Percentiles rank a stretch among this genome's conserved stretches.
phyloP scores from a whole-genome alignment of 2,797 vertebrate genomes.

The Triplophysa yarkandensis region DNA sequence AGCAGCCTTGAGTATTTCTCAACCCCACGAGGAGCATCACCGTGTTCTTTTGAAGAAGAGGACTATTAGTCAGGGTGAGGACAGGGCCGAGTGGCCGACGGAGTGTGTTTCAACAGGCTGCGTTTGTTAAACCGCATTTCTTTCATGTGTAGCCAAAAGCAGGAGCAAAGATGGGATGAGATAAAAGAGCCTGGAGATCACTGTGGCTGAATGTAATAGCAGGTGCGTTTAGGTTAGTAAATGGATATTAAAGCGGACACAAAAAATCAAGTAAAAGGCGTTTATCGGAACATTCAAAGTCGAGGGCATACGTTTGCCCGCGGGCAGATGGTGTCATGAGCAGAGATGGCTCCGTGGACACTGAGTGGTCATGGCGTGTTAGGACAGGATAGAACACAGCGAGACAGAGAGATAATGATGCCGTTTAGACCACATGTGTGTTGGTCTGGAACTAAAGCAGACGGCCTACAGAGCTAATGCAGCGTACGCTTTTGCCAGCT shows the following conservation, averaged over 20 bases:
- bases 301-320: neutral
- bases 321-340: neutral
- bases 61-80: neutral
- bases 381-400: neutral
- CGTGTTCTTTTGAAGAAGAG: slow-evolving; percentile 20
- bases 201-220: neutral
- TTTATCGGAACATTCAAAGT: neutral
- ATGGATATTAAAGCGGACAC: neutral
- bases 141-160: neutral
- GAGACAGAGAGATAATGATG: slow-evolving; percentile 4
- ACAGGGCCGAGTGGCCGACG: neutral
- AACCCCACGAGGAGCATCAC: slow-evolving; percentile 16
- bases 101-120: slow-evolving; percentile 11
- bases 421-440: neutral
- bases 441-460: neutral
- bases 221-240: neutral
- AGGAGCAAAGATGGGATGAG: slow-evolving; percentile 4
- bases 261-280: neutral
- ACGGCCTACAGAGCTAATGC: neutral
- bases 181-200: slow-evolving; percentile 18
- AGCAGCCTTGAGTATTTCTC: neutral
- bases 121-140: neutral
- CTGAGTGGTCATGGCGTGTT: slow-evolving; percentile 9
- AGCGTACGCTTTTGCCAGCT: slow-evolving; percentile 3
- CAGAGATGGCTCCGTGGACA: neutral